Percentiles rank a stretch among this genome's conserved stretches.
Evolutionary conservation across 2,888 invertebrate genomes (phyloP).

Genomic region (Zaprionus obscuricornis): DNA sequence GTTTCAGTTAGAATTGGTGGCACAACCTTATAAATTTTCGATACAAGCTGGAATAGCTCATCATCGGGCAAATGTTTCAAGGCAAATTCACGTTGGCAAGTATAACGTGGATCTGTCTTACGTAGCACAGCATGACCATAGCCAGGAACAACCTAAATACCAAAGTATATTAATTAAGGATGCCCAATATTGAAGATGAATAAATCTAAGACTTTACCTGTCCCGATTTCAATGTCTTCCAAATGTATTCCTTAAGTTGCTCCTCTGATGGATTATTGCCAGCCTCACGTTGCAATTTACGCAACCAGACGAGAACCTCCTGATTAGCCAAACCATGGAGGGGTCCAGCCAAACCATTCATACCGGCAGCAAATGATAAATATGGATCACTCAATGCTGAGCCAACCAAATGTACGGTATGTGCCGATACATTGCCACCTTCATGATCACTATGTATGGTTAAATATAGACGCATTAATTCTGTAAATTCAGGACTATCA

Average conservation of each 20-base stretch:
- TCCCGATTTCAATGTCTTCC: conserved; percentile 95
- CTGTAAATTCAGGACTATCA: conserved; percentile 88
- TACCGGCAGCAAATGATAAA: conserved; percentile 92
- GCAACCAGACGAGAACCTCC: conserved; percentile 96
- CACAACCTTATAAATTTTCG: conserved; percentile 92
- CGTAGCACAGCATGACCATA: conserved; percentile 95
- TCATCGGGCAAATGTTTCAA: conserved; percentile 93
- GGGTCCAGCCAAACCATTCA: conserved; percentile 94
- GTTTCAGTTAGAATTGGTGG: conserved; percentile 92
- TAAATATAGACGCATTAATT: conserved; percentile 92
- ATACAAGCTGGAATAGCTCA: conserved; percentile 90
- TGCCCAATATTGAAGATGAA: no score
- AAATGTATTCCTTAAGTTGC: conserved; percentile 97
- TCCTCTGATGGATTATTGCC: conserved; percentile 95
- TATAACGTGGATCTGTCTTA: conserved; percentile 92
- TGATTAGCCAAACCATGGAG: conserved; percentile 96
- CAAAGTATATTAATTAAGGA: no score
- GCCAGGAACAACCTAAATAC: conserved; percentile 89
- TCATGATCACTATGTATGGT: conserved; percentile 95
- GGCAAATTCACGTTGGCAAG: conserved; percentile 94
- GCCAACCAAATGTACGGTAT: conserved; percentile 93
- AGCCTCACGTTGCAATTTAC: conserved; percentile 93
- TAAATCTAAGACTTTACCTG: conserved; percentile 83
- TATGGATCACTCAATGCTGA: conserved; percentile 94
- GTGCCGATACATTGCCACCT: conserved; percentile 96